phyloP scores from a whole-genome alignment of 2,797 vertebrate species.

The Myripristis murdjan region DNA sequence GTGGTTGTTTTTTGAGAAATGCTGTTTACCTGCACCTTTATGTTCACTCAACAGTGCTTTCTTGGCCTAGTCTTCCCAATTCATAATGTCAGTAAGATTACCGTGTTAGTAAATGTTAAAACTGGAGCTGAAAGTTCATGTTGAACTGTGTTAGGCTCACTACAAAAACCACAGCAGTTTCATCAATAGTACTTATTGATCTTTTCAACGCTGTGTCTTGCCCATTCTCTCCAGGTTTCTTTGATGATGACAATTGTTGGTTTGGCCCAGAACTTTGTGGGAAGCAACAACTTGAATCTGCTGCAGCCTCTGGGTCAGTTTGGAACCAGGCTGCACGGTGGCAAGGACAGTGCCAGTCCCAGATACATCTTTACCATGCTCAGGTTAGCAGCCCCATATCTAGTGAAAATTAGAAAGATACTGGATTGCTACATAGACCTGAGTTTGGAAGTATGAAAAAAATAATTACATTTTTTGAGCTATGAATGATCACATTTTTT shows the following conservation, averaged over 20 bases:
- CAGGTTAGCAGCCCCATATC: conserved; percentile 84
- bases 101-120: too few relatives aligned
- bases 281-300: conserved; percentile 98
- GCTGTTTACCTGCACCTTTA: too few relatives aligned
- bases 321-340: conserved; percentile 95
- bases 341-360: conserved; percentile 98
- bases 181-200: neutral
- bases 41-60: too few relatives aligned
- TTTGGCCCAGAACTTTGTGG: conserved; percentile 97
- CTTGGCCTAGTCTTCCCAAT: too few relatives aligned
- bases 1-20: too few relatives aligned
- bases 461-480: too few relatives aligned
- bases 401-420: neutral
- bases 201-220: neutral
- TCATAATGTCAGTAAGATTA: too few relatives aligned
- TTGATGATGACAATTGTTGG: conserved; percentile 98
- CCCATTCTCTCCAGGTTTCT: conserved; percentile 83
- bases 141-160: neutral
- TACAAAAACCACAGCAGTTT: conserved; percentile 4
- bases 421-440: neutral
- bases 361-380: conserved; percentile 99
- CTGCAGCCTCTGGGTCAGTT: conserved; percentile 97
- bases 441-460: neutral
- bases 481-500: too few relatives aligned
- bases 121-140: neutral